Base-by-base conservation (phyloP, 2,113 vertebrate species). In the Urocolius indicus region DNA sequence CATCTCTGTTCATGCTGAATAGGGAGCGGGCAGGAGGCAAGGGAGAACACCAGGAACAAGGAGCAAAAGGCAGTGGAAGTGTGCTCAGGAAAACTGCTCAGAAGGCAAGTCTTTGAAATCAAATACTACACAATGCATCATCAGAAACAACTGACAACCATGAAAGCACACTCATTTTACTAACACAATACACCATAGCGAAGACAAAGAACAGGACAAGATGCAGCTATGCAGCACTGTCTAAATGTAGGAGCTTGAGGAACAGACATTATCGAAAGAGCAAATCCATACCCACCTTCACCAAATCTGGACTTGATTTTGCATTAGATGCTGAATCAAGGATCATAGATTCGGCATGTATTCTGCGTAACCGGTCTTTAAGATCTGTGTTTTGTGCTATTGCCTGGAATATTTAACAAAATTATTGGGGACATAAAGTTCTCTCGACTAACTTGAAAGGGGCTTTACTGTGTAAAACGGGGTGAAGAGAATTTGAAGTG, bases 381-480 rank as follows among this genome's bases (percentile, higher is more conserved):
- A 99, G 98, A 91, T 99, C 99, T 98, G 98, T 98, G 96, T 99
- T 99, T 98, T 99, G 99, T 96, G 99, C 98, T 99, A 99, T 98
- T 97, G 99, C 99, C 99, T 99, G 98, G 95, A 98, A 98, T 85
- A 97, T 86, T 98, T 98, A 95, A 98, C 98, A 98, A 98, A 98
- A 98, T 98, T 95, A 97, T 98, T 86, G 87, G 95, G 96, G 87
- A 92, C 93, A 96, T 74, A 77, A 97, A 90, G 90, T 87, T 96
- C 91, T 94, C 93, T 94, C 55, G 49, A 74, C 96, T 97, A 91
- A 79, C 38, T 87, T 8, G 4, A 84, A 78, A 0, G 24, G 65
- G 94, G 71, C 32, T 93, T 95, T 72, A 48, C n/a, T 85, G 52
- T 36, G 68, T 48, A 72, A 79, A 94, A 91, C 73, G 74, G 66